Conservation (phyloP, 1,140 invertebrate genomes). For the Papilio aristodemus region DNA sequence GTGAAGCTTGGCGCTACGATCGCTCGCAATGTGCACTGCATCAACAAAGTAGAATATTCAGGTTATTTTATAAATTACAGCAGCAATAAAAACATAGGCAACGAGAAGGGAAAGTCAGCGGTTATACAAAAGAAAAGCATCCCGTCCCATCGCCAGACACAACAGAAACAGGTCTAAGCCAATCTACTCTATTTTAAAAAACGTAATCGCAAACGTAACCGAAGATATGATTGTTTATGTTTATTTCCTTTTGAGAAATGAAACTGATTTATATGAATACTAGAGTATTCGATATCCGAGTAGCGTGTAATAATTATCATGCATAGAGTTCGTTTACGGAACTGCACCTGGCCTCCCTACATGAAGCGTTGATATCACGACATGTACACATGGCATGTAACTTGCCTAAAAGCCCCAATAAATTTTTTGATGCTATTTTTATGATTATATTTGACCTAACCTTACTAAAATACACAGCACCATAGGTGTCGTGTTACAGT, state of each 20-base stretch:
- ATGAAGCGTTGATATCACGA: too few species aligned
- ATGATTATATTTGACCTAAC: not conserved
- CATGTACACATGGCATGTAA: too few species aligned
- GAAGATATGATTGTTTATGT: constrained; percentile 1
- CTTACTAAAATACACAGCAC: not conserved
- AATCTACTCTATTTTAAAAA: constrained; percentile 25
- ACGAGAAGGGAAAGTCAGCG: constrained; percentile 19
- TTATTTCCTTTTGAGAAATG: constrained; percentile 9
- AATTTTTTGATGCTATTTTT: too few species aligned
- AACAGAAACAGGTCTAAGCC: constrained; percentile 23
- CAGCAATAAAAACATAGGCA: constrained; percentile 23
- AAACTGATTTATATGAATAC: constrained; percentile 20
- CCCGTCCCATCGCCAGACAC: not conserved
- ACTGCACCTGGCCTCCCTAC: too few species aligned
- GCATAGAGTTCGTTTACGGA: too few species aligned
- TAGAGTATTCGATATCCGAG: not conserved
- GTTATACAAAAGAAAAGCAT: constrained; percentile 23
- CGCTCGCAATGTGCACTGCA: not conserved
- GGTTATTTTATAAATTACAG: constrained; percentile 24
- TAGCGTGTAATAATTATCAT: not conserved
- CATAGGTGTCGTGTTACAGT: not conserved
- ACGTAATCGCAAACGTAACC: not conserved
- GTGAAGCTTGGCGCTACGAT: constrained; percentile 10
- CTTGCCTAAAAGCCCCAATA: too few species aligned
- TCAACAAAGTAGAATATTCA: constrained; percentile 18